Conservation (phyloP, 2,797 vertebrate genomes). For the Sebastes nivosus region DNA sequence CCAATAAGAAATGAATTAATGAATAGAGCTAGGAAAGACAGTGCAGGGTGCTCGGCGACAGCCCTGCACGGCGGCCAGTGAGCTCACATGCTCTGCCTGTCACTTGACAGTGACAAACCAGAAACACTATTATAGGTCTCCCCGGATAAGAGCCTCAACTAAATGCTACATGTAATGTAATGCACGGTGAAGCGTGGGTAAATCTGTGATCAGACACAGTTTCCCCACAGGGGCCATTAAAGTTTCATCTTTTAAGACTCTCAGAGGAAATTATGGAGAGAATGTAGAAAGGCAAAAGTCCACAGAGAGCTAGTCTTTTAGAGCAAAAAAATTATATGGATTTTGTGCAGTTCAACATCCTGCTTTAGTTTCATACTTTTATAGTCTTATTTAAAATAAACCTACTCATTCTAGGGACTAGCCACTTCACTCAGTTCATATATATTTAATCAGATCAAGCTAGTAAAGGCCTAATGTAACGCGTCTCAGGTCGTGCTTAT, state of each 20-base stretch:
- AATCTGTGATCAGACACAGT: constrained; percentile 43
- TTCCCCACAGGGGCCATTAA: constrained; percentile 43
- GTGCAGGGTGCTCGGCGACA: constrained; percentile 34
- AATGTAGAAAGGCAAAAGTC: constrained; percentile 11
- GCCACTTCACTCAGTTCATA: not conserved
- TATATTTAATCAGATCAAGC: not conserved
- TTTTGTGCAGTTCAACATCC: not conserved
- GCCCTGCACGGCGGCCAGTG: constrained; percentile 37
- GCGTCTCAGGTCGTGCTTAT: not conserved
- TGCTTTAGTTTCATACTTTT: not conserved
- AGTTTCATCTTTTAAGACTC: constrained; percentile 48
- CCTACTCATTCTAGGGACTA: not conserved
- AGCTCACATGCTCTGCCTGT: constrained; percentile 15
- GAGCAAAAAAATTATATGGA: not conserved
- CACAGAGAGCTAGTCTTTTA: constrained; percentile 12
- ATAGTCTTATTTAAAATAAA: not conserved
- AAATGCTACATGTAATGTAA: constrained; percentile 36
- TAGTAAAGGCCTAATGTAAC: not conserved
- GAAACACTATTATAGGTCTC: not conserved
- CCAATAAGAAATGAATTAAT: constrained; percentile 82
- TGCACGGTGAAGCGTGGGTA: constrained; percentile 2
- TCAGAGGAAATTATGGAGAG: constrained; percentile 19
- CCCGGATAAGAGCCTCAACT: constrained; percentile 13
- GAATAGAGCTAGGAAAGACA: constrained; percentile 56
- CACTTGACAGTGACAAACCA: constrained; percentile 13